A percentile compares a stretch with the other conserved stretches of the same genome.
These are phyloP conservation scores for Pseudonaja textilis DNA, from an alignment of 2,113 vertebrate genomes.

Conservation along the genomic window DNA sequence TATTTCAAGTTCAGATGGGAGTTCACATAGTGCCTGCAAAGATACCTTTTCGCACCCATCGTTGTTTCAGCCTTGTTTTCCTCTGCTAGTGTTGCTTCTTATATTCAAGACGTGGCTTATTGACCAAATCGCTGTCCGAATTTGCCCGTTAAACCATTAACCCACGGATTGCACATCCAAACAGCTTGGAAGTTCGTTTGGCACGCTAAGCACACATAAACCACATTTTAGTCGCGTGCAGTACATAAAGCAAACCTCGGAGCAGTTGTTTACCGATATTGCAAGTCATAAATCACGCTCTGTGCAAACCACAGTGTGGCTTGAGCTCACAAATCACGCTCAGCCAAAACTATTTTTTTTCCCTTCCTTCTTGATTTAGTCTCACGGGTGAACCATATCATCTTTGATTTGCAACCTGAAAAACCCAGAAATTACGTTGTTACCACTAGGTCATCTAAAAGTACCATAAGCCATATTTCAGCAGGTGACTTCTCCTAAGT, in stretches of 20 bases:
- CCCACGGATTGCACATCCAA: not conserved
- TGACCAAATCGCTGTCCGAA: not conserved
- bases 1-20: conserved; percentile 23
- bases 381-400: not conserved
- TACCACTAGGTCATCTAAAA: not conserved
- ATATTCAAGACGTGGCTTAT: not conserved
- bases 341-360: not conserved
- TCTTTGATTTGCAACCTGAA: not conserved
- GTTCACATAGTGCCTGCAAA: conserved; percentile 27
- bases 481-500: not conserved
- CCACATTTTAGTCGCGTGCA: not conserved
- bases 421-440: not conserved
- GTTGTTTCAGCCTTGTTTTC: not conserved
- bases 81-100: too few species aligned
- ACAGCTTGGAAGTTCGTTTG: not conserved
- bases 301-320: not conserved
- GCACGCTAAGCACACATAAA: not conserved
- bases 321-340: not conserved
- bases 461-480: not conserved
- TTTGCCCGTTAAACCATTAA: not conserved
- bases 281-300: not conserved
- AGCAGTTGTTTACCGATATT: not conserved
- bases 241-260: not conserved
- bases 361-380: not conserved
- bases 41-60: not conserved